Percentiles rank a stretch among this genome's conserved stretches.
phyloP scores from a whole-genome alignment of 2,113 vertebrate species.

The Actenoides lindsayi region DNA sequence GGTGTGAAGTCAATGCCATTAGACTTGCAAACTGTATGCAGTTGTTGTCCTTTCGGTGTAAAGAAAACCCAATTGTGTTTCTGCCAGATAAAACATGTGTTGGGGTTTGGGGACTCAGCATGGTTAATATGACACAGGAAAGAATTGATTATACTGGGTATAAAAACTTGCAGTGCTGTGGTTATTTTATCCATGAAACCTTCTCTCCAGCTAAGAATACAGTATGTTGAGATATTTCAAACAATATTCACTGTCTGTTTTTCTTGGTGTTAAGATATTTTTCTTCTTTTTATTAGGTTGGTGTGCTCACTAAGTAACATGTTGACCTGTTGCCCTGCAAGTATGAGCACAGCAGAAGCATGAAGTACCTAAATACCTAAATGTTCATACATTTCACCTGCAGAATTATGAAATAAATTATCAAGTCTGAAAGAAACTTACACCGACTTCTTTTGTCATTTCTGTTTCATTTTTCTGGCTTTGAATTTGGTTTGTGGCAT shows the following conservation, averaged over 20 bases:
- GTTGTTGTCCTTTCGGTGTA: rapidly evolving
- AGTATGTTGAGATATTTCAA: neutral
- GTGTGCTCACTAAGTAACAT: neutral
- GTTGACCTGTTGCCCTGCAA: neutral
- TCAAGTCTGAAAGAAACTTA: neutral
- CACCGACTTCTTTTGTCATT: neutral
- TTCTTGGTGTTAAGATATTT: neutral
- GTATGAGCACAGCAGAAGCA: neutral
- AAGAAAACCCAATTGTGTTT: neutral
- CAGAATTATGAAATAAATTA: constrained; percentile 48
- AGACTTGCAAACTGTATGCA: neutral
- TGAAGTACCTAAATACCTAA: neutral
- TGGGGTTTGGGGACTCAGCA: neutral
- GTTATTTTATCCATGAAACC: neutral
- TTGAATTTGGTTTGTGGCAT: neutral
- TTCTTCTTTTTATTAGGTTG: neutral
- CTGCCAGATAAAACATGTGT: neutral
- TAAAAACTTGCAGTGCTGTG: neutral
- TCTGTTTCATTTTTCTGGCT: neutral
- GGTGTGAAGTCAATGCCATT: rapidly evolving
- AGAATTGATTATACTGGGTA: neutral
- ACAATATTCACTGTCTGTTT: neutral
- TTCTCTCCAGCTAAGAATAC: neutral
- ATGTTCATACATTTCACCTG: constrained; percentile 12
- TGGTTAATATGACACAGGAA: neutral